Conservation (phyloP, 2,797 vertebrate genomes). For the Trematomus bernacchii region DNA sequence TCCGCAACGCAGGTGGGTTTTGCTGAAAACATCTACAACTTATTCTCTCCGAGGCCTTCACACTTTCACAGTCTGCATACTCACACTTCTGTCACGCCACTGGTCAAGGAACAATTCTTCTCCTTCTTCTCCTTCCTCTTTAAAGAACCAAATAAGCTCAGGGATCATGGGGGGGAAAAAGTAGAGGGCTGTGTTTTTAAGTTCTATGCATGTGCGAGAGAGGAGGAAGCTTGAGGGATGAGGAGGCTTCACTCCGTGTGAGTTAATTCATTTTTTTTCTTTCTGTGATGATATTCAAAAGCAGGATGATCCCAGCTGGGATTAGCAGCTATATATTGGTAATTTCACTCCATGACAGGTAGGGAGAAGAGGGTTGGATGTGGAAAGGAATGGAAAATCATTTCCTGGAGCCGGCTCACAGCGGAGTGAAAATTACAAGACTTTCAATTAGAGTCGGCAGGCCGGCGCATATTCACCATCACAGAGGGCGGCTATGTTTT, state of each 20-base stretch:
- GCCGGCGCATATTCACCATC: slow-evolving; percentile 31
- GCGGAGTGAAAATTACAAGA: slow-evolving; percentile 68
- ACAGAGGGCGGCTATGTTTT: slow-evolving; percentile 34
- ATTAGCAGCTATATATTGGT: slow-evolving; percentile 77
- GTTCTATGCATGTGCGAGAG: slow-evolving; percentile 36
- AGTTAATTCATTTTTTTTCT: slow-evolving; percentile 85
- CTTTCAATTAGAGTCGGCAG: slow-evolving; percentile 67
- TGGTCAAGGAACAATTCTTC: slow-evolving; percentile 69
- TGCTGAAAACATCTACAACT: slow-evolving; percentile 68
- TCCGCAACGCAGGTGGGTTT: slow-evolving; percentile 65
- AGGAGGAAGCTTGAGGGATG: slow-evolving; percentile 70
- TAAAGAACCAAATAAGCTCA: slow-evolving; percentile 83
- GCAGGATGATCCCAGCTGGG: slow-evolving; percentile 75
- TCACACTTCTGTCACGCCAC: slow-evolving; percentile 55
- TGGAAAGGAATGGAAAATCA: slow-evolving; percentile 56
- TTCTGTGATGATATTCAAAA: slow-evolving; percentile 80
- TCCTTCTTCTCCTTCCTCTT: slow-evolving; percentile 60
- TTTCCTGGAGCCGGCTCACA: slow-evolving; percentile 64
- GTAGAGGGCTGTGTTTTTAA: slow-evolving; percentile 63
- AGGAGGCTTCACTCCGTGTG: slow-evolving; percentile 76
- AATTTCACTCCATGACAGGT: slow-evolving; percentile 65
- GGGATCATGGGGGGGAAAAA: slow-evolving; percentile 77
- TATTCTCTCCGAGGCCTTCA: slow-evolving; percentile 46
- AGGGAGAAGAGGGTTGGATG: slow-evolving; percentile 32
- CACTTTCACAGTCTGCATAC: slow-evolving; percentile 44